Evolutionary conservation across 2,797 vertebrate genomes (phyloP).

Genomic region (Malacoraja senta): DNA sequence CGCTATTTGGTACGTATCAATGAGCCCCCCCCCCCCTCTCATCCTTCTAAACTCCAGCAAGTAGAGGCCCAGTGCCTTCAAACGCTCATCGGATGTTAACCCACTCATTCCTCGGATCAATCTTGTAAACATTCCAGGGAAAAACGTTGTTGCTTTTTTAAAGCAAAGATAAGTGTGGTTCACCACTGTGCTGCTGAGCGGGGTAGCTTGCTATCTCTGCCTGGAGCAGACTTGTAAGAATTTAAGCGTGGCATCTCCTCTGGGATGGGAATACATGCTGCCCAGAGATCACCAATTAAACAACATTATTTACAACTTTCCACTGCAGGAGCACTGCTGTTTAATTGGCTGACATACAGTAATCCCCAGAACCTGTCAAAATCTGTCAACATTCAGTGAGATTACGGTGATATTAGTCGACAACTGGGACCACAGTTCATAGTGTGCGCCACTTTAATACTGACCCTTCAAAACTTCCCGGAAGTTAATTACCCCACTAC

Average conservation of each 20-base stretch:
- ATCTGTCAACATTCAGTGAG: background rate
- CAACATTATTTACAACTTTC: background rate
- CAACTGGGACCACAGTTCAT: background rate
- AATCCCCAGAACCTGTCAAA: background rate
- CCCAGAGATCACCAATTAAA: background rate
- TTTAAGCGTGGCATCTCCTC: background rate
- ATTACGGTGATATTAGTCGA: background rate
- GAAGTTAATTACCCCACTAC: background rate
- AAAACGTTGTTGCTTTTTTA: too few species aligned
- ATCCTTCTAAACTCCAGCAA: too few species aligned
- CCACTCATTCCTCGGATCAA: too few species aligned
- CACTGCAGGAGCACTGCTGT: background rate
- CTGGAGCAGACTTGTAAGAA: background rate
- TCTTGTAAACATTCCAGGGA: too few species aligned
- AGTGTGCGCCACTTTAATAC: background rate
- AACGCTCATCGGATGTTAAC: too few species aligned
- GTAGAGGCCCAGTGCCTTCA: too few species aligned
- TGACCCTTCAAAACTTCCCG: too few species aligned
- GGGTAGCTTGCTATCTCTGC: background rate
- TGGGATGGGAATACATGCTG: background rate
- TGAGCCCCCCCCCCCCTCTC: too few species aligned
- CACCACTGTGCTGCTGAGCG: background rate
- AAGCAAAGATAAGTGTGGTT: background rate
- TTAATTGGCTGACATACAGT: background rate
- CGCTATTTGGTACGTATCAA: too few species aligned